Percentiles rank a stretch among this genome's conserved stretches.
Conservation (phyloP, 2,113 vertebrate species). For the Semnornis frantzii region DNA sequence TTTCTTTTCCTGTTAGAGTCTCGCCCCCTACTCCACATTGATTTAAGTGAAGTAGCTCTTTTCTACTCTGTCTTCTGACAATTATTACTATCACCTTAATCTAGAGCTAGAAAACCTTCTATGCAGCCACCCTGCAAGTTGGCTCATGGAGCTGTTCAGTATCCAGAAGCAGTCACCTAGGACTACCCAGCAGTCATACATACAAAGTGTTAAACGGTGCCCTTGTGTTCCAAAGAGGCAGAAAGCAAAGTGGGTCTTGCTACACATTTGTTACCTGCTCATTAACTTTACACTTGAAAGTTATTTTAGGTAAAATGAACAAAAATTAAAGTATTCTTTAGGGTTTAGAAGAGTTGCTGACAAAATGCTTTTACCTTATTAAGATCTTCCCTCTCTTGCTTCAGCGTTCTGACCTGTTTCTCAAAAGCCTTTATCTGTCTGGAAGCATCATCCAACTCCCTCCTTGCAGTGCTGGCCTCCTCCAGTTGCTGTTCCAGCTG, state of each 20-base stretch:
- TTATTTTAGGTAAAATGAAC: conserved; percentile 3
- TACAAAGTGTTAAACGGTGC: background rate
- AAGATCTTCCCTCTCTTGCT: conserved; percentile 90
- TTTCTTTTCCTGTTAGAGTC: background rate
- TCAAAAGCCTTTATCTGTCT: conserved; percentile 90
- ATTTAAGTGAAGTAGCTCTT: background rate
- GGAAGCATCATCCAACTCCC: conserved; percentile 90
- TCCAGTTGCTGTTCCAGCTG: conserved; percentile 90
- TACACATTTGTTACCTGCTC: background rate
- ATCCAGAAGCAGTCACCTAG: background rate
- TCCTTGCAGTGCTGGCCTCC: conserved; percentile 83
- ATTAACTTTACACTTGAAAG: conserved; percentile 5
- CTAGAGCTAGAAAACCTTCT: background rate
- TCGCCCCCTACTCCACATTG: background rate
- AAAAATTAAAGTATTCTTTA: background rate
- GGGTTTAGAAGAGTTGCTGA: conserved; percentile 9
- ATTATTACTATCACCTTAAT: background rate
- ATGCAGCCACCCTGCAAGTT: background rate
- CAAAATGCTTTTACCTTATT: conserved; percentile 86
- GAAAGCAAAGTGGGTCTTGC: conserved; percentile 6
- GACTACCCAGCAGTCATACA: background rate
- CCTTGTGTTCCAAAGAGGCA: background rate
- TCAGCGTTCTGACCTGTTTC: conserved; percentile 87
- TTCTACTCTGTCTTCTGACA: background rate
- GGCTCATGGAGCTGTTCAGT: background rate